These are phyloP conservation scores for Channa argus DNA, from an alignment of 2,113 vertebrate genomes.

Conservation along the genomic window DNA sequence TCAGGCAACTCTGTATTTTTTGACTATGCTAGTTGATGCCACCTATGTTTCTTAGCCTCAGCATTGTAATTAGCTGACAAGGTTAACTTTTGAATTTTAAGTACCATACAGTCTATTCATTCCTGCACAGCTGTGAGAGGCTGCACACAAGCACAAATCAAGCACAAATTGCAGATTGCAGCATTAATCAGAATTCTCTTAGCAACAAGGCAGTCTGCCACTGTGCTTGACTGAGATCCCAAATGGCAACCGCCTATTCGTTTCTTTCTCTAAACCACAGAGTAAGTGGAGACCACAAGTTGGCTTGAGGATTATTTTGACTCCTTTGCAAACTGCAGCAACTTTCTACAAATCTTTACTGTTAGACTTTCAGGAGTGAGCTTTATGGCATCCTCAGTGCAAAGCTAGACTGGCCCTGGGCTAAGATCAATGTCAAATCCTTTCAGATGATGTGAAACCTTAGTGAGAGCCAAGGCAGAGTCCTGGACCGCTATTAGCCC, in stretches of 20 bases:
- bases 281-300: conserved; percentile 23
- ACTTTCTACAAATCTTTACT: conserved; percentile 41
- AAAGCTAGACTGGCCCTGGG: conserved; percentile 39
- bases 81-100: conserved; percentile 7
- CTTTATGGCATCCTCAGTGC: conserved; percentile 17
- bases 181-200: conserved; percentile 64
- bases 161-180: conserved; percentile 61
- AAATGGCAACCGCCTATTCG: conserved; percentile 32
- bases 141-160: conserved; percentile 57
- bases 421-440: conserved; percentile 59
- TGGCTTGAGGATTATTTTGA: conserved; percentile 34
- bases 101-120: conserved; percentile 26
- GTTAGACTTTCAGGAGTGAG: conserved; percentile 20
- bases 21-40: background rate
- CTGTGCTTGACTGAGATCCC: conserved; percentile 43
- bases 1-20: background rate
- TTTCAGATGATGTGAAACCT: conserved; percentile 55
- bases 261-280: conserved; percentile 50
- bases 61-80: conserved; percentile 2
- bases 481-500: conserved; percentile 26
- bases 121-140: conserved; percentile 52
- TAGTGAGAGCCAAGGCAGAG: conserved; percentile 35
- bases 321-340: conserved; percentile 30
- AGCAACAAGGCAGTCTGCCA: conserved; percentile 54
- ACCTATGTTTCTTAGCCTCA: background rate